Base-by-base conservation (phyloP, 1,140 invertebrate genomes). In the Neomicropteryx cornuta region DNA sequence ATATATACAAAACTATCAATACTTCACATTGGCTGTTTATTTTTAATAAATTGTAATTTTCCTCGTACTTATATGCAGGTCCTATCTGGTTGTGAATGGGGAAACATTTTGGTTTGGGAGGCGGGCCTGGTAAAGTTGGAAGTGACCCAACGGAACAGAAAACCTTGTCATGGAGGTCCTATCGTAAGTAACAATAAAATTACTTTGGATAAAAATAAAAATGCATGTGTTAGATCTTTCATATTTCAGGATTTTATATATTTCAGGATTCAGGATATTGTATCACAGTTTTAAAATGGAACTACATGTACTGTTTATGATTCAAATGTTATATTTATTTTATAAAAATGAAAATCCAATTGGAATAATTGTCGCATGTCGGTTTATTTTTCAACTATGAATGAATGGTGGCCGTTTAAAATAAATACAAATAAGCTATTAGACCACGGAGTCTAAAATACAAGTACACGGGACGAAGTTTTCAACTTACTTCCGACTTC, bases 101-200 rank as follows among this genome's bases (percentile, higher is more conserved):
- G 89, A 11, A 92, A 92, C 55, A 78, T 94, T 52, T 57, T 92
- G 28, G 63, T 93, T 0, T 94, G 90, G 89, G 84, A 92, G 47
- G 83, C 78, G 39, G 83, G 81, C 14, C 62, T 89, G 3, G 89
- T 93, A 13, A 88, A 87, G 65, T 61, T 88, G 4, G 83, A 89
- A 70, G 72, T 87, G 0, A 76, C 72, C 18, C 68, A 75, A 46
- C 81, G 77, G 42, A 73, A 72, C 30, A 66, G 75, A 20, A 79
- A 78, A 51, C 60, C 72, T 0, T 90, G 87, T 56, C 89, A 94
- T 47, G 53, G 66, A 2, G 77, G 71, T 20, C 71, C 79, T 11
- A 82, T 94, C 36, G 73, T 83, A 39, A 77, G 77, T 48, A 56
- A 60, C 13, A 71, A 79, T 29, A 75, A 74, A 4, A 20, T 73